These are phyloP conservation scores for Irena cyanogastra DNA, from an alignment of 2,113 vertebrate genomes.

Conservation along the genomic window DNA sequence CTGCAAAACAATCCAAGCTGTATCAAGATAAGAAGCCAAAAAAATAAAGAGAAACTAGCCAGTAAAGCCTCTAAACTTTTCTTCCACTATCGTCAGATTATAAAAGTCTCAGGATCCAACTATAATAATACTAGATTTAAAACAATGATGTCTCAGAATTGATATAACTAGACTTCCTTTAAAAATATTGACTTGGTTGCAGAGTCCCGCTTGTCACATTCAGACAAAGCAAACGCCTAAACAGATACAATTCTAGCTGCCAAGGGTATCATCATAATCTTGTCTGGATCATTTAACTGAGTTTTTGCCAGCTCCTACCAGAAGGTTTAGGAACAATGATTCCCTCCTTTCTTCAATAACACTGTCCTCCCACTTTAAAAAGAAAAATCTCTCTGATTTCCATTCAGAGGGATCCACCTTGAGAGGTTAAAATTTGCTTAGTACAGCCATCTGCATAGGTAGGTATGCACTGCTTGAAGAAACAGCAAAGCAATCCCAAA, in stretches of 20 bases:
- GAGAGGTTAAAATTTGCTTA: constrained; percentile 3
- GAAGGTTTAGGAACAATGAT: constrained; percentile 26
- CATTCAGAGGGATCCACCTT: neutral
- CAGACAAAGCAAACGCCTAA: constrained; percentile 10
- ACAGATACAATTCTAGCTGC: constrained; percentile 28
- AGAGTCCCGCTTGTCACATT: constrained; percentile 5
- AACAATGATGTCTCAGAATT: neutral
- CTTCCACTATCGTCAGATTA: neutral
- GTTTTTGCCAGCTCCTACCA: constrained; percentile 34
- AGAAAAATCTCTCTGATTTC: constrained; percentile 33
- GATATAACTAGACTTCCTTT: neutral
- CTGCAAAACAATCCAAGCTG: neutral
- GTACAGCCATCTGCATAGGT: neutral
- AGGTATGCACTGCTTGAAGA: neutral
- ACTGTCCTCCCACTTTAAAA: constrained; percentile 16
- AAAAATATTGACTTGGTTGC: neutral
- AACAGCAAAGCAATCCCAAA: neutral
- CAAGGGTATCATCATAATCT: constrained; percentile 50
- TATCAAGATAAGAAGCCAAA: neutral
- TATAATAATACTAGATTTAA: neutral
- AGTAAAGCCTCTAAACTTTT: neutral
- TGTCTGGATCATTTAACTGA: constrained; percentile 37
- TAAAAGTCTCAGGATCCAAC: neutral
- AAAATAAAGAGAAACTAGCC: neutral
- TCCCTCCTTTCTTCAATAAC: constrained; percentile 22